Evolutionary conservation across 2,888 invertebrate genomes (phyloP).

Genomic region (Falcaria lacertinaria): DNA sequence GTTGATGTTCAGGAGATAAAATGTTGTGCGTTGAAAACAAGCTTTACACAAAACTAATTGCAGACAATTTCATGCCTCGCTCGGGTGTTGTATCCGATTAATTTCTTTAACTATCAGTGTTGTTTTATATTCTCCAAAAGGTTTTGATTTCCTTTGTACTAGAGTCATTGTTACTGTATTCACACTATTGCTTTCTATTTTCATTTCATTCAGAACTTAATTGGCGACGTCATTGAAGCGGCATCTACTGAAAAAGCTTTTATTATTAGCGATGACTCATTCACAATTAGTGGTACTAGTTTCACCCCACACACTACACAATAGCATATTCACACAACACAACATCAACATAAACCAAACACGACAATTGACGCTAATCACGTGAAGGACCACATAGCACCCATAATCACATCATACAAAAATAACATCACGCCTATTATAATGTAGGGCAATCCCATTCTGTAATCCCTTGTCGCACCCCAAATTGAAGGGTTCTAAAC

Average conservation of each 20-base stretch:
- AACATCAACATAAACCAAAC: slow-evolving; percentile 1
- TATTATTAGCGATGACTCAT: not conserved
- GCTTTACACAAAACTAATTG: too few relatives aligned
- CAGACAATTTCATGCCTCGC: too few relatives aligned
- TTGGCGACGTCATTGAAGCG: not conserved
- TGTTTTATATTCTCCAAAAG: too few relatives aligned
- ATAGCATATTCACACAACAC: not conserved
- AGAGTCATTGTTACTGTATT: too few relatives aligned
- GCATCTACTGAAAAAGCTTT: not conserved
- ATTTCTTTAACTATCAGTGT: too few relatives aligned
- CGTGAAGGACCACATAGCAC: slow-evolving; percentile 12
- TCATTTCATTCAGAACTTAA: not conserved
- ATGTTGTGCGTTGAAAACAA: too few relatives aligned
- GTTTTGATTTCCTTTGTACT: too few relatives aligned
- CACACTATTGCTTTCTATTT: not conserved
- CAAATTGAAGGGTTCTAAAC: slow-evolving; percentile 53
- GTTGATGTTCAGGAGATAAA: slow-evolving; percentile 3
- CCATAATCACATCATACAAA: slow-evolving; percentile 20
- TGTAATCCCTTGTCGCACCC: slow-evolving; percentile 39
- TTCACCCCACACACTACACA: not conserved
- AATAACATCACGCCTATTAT: slow-evolving; percentile 25
- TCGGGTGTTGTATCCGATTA: too few relatives aligned
- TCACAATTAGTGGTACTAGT: not conserved
- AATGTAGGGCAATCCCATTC: slow-evolving; percentile 33
- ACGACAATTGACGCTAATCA: slow-evolving; percentile 2